Base-by-base conservation (phyloP, 2,888 invertebrate genomes). In the Drosophila meridionalis region DNA sequence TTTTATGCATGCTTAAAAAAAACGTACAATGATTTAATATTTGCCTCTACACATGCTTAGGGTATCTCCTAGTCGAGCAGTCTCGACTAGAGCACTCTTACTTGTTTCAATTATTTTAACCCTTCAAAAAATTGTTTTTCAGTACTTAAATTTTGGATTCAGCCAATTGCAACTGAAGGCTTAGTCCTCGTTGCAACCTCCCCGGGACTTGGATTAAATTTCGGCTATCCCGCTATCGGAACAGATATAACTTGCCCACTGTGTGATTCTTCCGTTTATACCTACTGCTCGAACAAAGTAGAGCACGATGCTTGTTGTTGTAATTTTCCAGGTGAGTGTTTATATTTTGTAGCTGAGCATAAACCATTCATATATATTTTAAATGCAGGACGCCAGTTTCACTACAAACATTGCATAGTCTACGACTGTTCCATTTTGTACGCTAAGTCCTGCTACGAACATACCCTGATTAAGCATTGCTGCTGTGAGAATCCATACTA, bases 271-370 rank as follows among this genome's bases (percentile, higher is more conserved):
- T 53, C 53, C 8, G 53, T 53, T 7, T 53, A 36, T 12, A 26
- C 34, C 53, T 53, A 53, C 7, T 53, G 53, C 53, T 36, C 53
- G 7, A 12, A 53, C 36, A 36, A 53, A 7, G 2, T 53, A 26
- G 36, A 53, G 14, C 36, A 53, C 36, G 53, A 53, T 36, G 53
- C 36, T 12, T 53, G 53, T 36, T 53, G 53, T 14, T 53, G 53
- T 20, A 11, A 7, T 26, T 36, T 53, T 26, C 12, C 36, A 36
- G 53, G 53, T 53, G 7, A 36, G 14, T 26, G 3, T 3, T 20
- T 36, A 26, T 34, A 6, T 26, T 20, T 14, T 50, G 0, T 50
- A 4, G n/a, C n/a, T 30, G 8, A 48, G 2, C n/a, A 47, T 0
- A 50, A n/a, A 50, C 8, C 3, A 50, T 48, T 30, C n/a, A 3